These are phyloP conservation scores for Syndactyla subalaris DNA, from an alignment of 2,797 vertebrate species.

Conservation along the genomic window DNA sequence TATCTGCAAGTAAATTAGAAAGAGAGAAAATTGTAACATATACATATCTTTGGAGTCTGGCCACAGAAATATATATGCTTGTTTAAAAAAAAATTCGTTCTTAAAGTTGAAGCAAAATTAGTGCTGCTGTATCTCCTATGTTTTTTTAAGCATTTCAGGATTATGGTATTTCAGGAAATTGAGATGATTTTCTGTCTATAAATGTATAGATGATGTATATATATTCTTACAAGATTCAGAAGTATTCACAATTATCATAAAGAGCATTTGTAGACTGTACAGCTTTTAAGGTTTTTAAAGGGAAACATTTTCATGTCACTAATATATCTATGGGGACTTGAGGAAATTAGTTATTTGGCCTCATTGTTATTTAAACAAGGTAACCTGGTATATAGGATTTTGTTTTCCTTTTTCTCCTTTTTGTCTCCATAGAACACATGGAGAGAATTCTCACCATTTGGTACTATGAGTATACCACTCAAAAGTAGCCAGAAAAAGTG, in stretches of 20 bases:
- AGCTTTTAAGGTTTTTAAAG: neutral
- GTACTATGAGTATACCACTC: neutral
- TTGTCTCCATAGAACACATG: neutral
- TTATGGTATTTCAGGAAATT: neutral
- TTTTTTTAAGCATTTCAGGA: neutral
- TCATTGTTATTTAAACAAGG: neutral
- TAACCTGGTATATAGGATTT: neutral
- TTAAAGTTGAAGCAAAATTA: neutral
- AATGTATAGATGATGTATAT: neutral
- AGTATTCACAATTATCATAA: neutral
- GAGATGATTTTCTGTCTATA: neutral
- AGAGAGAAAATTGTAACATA: neutral
- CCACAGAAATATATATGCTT: neutral
- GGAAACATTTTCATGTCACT: neutral
- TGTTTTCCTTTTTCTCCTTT: neutral
- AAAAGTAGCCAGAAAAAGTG: neutral
- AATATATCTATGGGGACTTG: fast-evolving
- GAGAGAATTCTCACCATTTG: neutral
- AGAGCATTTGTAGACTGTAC: neutral
- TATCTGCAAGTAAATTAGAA: neutral
- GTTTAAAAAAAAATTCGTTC: neutral
- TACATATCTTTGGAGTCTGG: neutral
- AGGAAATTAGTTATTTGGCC: neutral
- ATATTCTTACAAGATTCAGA: neutral
- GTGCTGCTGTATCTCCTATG: neutral